Evolutionary conservation across 1,140 invertebrate genomes (phyloP).

Genomic region (Melanaphis sacchari): DNA sequence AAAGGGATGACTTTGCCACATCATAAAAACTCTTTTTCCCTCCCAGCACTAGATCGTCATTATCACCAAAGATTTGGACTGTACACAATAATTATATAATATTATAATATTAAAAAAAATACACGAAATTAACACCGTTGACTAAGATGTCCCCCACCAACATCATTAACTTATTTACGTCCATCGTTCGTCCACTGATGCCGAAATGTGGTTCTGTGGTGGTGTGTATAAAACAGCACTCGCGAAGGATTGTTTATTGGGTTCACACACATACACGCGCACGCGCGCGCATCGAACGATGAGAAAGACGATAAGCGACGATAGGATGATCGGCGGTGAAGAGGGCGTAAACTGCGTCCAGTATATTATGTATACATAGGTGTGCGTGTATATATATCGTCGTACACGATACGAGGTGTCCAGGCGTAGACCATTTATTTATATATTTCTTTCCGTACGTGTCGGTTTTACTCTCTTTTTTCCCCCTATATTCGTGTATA

Average conservation of each 20-base stretch:
- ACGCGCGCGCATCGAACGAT: background rate
- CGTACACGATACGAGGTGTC: background rate
- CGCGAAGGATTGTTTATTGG: slow-evolving; percentile 35
- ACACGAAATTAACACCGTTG: no score
- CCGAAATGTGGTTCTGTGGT: background rate
- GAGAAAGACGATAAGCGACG: background rate
- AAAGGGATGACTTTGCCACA: background rate
- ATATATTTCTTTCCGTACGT: background rate
- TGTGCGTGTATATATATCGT: background rate
- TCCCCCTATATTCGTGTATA: background rate
- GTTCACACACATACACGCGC: background rate
- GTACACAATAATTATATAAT: no score
- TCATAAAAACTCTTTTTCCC: no score
- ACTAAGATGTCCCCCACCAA: no score
- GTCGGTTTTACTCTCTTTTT: background rate
- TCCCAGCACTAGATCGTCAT: no score
- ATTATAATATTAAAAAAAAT: no score
- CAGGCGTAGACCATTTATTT: slow-evolving; percentile 18
- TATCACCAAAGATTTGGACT: no score
- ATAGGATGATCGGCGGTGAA: background rate
- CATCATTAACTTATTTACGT: no score
- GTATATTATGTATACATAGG: background rate
- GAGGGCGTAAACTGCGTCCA: background rate
- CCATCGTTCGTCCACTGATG: background rate
- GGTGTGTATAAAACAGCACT: background rate